These are phyloP conservation scores for Megatriorchis doriae DNA, from an alignment of 2,113 vertebrate genomes.

Conservation along the genomic window DNA sequence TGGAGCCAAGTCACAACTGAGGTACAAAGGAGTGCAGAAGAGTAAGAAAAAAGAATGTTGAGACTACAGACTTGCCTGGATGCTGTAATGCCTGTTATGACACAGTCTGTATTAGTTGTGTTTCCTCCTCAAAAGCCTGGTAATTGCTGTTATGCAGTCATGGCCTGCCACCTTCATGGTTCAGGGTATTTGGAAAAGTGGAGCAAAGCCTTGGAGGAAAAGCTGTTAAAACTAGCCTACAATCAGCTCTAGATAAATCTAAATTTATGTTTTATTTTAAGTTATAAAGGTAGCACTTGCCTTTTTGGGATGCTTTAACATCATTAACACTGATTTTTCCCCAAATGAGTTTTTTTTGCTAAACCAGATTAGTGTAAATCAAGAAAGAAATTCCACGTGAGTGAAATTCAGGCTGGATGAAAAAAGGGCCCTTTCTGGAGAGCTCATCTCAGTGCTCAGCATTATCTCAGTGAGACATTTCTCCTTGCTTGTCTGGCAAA, in stretches of 20 bases:
- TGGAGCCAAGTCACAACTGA: background rate
- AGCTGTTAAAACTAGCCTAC: background rate
- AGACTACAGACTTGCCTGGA: background rate
- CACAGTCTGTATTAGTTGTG: fast-evolving
- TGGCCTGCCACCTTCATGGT: background rate
- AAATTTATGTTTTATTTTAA: background rate
- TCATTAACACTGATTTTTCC: background rate
- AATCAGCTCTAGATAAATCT: background rate
- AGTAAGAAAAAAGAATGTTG: background rate
- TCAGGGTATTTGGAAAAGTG: background rate
- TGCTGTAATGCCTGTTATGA: background rate
- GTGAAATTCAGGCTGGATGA: background rate
- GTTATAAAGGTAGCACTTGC: background rate
- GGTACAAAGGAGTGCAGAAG: background rate
- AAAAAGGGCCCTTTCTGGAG: background rate
- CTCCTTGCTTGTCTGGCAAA: background rate
- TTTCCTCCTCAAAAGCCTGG: background rate
- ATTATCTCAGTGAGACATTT: background rate
- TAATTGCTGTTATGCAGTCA: background rate
- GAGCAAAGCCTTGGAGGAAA: background rate
- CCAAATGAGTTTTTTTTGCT: background rate
- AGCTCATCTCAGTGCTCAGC: background rate
- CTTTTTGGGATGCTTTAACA: background rate
- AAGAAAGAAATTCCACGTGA: background rate
- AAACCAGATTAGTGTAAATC: background rate